These are phyloP conservation scores for Mongoloraphidia duomilia DNA, from an alignment of 2,888 invertebrate species.

Conservation along the genomic window DNA sequence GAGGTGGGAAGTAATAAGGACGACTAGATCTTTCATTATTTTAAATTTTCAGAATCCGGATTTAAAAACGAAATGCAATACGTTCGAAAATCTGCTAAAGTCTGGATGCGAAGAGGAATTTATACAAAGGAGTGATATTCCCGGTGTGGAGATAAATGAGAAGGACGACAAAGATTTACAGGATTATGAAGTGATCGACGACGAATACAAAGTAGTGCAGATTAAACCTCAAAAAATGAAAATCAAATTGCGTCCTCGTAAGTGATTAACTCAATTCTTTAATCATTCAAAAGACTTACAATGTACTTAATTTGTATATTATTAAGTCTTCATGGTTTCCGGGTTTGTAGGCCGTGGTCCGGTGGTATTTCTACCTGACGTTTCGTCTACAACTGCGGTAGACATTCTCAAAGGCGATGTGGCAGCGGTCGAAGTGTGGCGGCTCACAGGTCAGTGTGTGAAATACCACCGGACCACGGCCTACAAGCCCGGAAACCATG, in stretches of 20 bases:
- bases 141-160: slow-evolving; percentile 28
- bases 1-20: too few species aligned
- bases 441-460: too few species aligned
- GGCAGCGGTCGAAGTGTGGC: too few species aligned
- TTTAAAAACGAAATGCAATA: slow-evolving; percentile 8
- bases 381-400: too few species aligned
- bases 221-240: slow-evolving; percentile 48
- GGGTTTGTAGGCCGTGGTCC: too few species aligned
- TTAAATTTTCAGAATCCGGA: slow-evolving; percentile 2
- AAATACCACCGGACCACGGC: too few species aligned
- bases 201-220: slow-evolving; percentile 39
- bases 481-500: too few species aligned
- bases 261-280: slow-evolving; percentile 20
- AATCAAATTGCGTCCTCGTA: slow-evolving; percentile 46
- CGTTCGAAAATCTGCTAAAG: slow-evolving; percentile 5
- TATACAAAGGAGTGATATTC: slow-evolving; percentile 17
- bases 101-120: slow-evolving; percentile 3
- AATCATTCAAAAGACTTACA: not conserved
- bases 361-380: too few species aligned
- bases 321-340: too few species aligned
- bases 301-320: too few species aligned
- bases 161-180: slow-evolving; percentile 31
- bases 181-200: slow-evolving; percentile 30
- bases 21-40: too few species aligned
- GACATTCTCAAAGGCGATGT: too few species aligned